Evolutionary conservation across 2,113 vertebrate species (phyloP), one percentile per base, ranked within the genome.

Genomic region (Gnathonemus echidnorhynchus): DNA sequence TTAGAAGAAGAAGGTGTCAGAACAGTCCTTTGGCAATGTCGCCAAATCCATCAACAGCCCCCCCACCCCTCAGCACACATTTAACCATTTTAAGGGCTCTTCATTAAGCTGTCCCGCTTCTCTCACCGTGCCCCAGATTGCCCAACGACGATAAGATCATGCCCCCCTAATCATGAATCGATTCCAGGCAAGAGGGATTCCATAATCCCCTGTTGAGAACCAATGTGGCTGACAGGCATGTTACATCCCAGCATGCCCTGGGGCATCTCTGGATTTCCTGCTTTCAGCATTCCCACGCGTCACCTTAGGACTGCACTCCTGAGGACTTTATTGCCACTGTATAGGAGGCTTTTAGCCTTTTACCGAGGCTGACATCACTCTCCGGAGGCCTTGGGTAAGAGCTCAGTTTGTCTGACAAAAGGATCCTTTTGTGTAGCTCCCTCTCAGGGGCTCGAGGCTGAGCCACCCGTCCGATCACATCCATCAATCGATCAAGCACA

Each of bases 111-210:
- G 46, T 88, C 35, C 58, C 42, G n/a, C 84, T 77, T 8, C 77
- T 88, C 24, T 90, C 5, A 15, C 48, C 17, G 48, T 86, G 84
- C 24, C 45, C 45, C 45, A 49, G 24, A 90, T 90, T 88, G 58
- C 88, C 88, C 1, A 42, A 88, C 46, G 88, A 91, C 90, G 92
- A 94, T 92, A 94, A 92, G 89, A 93, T 92, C 90, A 87, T 88
- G 85, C 89, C 31, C 93, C 92, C 90, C 92, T 93, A 94, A 94
- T 93, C 92, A 49, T 74, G 89, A 91, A 94, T 94, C 93, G 93
- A 94, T 94, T 93, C 31, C 87, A 88, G 90, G 92, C 93, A 91
- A 92, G 91, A 92, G 91, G 91, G 89, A 88, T 91, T 92, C 90
- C 87, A 91, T 92, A 93, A 85, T 80, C 89, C 89, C 87, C 89